These are phyloP conservation scores for Rhineura floridana DNA, from an alignment of 2,113 vertebrate genomes.

Conservation along the genomic window DNA sequence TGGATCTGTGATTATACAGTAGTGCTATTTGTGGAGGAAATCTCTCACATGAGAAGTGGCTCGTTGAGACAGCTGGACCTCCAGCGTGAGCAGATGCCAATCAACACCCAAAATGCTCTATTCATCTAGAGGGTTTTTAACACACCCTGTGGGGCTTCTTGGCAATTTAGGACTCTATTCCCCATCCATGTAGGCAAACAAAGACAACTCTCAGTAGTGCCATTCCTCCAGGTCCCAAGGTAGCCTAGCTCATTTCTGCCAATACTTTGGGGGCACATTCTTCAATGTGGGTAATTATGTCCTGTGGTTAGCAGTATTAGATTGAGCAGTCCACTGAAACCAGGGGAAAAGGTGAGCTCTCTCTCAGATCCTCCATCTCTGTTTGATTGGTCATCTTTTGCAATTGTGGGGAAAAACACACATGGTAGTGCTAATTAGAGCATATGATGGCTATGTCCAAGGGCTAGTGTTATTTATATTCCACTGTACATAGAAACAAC, in stretches of 20 bases:
- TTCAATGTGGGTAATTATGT: background rate
- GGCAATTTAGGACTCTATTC: background rate
- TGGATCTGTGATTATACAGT: background rate
- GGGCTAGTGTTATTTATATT: background rate
- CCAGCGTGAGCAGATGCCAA: background rate
- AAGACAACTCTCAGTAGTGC: background rate
- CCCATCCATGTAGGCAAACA: background rate
- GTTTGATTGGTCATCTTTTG: background rate
- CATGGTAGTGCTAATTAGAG: background rate
- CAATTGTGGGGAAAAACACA: background rate
- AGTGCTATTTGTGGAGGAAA: background rate
- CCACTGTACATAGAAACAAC: slow-evolving; percentile 19
- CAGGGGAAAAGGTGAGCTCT: background rate
- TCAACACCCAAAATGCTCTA: background rate
- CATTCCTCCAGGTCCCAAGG: background rate
- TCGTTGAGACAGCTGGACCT: background rate
- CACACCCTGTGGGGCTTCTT: background rate
- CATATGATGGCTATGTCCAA: background rate
- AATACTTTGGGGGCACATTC: background rate
- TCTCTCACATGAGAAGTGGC: background rate
- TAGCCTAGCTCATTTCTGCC: background rate
- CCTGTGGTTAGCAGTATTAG: background rate
- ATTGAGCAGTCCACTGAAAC: background rate
- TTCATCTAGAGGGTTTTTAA: background rate
- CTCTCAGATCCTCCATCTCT: background rate